A percentile compares a stretch with the other conserved stretches of the same genome.
Conservation (phyloP, 2,113 vertebrate species). For the Daphoenositta chrysoptera region DNA sequence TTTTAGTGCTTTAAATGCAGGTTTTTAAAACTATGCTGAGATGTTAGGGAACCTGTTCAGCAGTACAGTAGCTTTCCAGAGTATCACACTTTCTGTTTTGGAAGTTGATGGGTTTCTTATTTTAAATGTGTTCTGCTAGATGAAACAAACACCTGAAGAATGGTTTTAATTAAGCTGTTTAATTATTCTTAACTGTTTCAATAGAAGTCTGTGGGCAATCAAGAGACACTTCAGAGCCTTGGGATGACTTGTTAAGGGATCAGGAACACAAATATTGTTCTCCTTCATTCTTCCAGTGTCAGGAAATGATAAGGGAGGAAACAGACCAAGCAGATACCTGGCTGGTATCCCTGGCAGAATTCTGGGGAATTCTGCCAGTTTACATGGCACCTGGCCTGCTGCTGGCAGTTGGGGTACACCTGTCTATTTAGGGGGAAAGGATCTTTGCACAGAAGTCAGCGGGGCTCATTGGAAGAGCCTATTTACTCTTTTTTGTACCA, state of each 20-base stretch:
- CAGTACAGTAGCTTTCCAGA: neutral
- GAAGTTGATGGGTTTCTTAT: neutral
- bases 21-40: neutral
- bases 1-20: neutral
- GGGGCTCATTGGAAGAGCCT: neutral
- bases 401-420: too few relatives aligned
- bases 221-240: neutral
- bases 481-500: neutral
- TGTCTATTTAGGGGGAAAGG: neutral
- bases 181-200: neutral
- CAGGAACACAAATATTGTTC: neutral
- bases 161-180: neutral
- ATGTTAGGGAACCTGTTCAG: neutral
- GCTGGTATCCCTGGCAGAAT: neutral
- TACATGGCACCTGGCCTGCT: neutral
- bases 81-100: neutral
- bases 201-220: neutral
- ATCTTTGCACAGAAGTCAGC: neutral
- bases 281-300: neutral
- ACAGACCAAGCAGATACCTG: neutral
- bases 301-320: neutral
- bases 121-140: neutral
- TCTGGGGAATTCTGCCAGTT: accelerated
- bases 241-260: neutral
- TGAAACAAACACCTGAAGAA: neutral